Percentiles rank a stretch among this genome's conserved stretches.
Conservation (phyloP, 2,113 vertebrate genomes). For the Sinocyclocheilus anophthalmus region DNA sequence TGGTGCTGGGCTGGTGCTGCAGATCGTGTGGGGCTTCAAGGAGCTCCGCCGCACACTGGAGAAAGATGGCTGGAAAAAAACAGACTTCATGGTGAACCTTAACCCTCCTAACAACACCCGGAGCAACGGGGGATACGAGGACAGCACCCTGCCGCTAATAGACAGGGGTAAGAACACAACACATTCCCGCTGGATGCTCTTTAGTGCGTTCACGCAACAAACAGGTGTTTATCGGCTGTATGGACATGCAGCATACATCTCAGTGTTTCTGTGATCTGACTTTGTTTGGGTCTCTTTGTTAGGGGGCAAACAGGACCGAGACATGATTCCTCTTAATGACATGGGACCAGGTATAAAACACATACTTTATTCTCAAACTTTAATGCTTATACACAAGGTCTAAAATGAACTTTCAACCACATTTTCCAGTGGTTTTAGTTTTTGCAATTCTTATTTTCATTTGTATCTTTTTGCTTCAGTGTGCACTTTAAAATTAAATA, state of each 20-base stretch:
- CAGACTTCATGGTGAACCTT: slow-evolving; percentile 89
- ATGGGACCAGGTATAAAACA: slow-evolving; percentile 85
- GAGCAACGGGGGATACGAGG: slow-evolving; percentile 87
- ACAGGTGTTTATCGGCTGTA: neutral
- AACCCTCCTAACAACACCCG: slow-evolving; percentile 79
- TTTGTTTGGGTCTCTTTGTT: slow-evolving; percentile 34
- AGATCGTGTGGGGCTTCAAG: slow-evolving; percentile 93
- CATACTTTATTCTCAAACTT: neutral
- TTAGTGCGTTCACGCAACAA: neutral
- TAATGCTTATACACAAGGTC: neutral
- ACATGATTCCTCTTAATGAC: slow-evolving; percentile 94
- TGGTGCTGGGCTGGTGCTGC: slow-evolving; percentile 86
- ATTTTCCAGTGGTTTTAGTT: neutral
- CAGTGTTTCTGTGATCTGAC: neutral
- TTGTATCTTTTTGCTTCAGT: too few species aligned
- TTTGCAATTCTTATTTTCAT: neutral
- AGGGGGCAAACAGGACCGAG: slow-evolving; percentile 81
- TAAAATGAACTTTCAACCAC: too few species aligned
- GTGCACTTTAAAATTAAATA: neutral
- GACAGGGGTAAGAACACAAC: slow-evolving; percentile 78
- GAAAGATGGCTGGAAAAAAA: slow-evolving; percentile 98
- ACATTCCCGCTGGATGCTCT: neutral
- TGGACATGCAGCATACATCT: neutral
- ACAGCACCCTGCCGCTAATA: slow-evolving; percentile 92
- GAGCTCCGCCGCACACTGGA: slow-evolving; percentile 91